Conservation (phyloP, 2,797 vertebrate genomes). For the Benthosema pterotum region DNA sequence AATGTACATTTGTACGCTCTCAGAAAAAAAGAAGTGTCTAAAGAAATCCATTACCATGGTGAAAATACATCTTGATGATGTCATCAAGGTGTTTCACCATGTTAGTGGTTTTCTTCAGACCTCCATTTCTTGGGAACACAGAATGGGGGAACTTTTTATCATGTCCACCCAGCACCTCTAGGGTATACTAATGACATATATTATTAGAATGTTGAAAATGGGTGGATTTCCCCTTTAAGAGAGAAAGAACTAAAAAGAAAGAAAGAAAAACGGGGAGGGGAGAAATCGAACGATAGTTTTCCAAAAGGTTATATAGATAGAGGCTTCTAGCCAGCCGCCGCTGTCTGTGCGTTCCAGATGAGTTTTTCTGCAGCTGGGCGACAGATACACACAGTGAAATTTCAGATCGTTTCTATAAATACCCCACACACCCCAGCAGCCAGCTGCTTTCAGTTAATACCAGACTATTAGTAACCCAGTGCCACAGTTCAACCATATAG, state of each 20-base stretch:
- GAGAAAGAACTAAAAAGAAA: conserved; percentile 16
- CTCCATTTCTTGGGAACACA: too few relatives aligned
- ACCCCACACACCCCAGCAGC: conserved; percentile 63
- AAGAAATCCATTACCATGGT: too few relatives aligned
- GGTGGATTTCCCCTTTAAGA: too few relatives aligned
- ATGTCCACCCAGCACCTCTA: too few relatives aligned
- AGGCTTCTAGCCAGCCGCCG: conserved; percentile 50
- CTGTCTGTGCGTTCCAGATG: conserved; percentile 85
- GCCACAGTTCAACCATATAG: conserved; percentile 60
- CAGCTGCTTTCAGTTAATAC: conserved; percentile 84
- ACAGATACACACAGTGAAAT: conserved; percentile 80
- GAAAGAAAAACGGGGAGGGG: conserved; percentile 22
- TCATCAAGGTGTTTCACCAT: too few relatives aligned
- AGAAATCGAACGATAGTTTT: conserved; percentile 35
- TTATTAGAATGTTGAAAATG: too few relatives aligned
- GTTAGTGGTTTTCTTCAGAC: too few relatives aligned
- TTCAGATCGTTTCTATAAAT: conserved; percentile 88
- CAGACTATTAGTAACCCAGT: conserved; percentile 77
- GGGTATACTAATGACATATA: too few relatives aligned
- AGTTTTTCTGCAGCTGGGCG: conserved; percentile 77
- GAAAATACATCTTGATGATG: too few relatives aligned
- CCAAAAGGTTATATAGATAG: conserved; percentile 50
- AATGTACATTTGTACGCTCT: too few relatives aligned
- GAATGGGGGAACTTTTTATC: too few relatives aligned
- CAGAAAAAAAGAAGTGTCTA: too few relatives aligned